These are phyloP conservation scores for Leucoraja ocellata DNA, from an alignment of 2,797 vertebrate species.

Conservation along the genomic window DNA sequence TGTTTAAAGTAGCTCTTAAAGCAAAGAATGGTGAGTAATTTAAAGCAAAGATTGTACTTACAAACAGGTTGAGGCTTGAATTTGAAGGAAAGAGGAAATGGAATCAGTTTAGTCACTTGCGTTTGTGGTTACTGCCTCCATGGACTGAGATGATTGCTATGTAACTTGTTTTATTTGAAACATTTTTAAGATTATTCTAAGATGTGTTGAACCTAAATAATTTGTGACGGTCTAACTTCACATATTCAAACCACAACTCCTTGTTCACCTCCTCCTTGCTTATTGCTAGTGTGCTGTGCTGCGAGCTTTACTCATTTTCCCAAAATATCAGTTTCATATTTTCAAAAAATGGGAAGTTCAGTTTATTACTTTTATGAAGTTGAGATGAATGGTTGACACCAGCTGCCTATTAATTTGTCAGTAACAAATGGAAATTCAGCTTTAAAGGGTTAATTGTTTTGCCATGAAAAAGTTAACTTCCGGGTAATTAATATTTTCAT, in stretches of 20 bases:
- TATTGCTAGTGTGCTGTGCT: background rate
- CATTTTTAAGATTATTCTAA: background rate
- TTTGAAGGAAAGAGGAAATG: background rate
- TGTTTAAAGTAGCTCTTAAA: background rate
- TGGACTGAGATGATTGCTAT: background rate
- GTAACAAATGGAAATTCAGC: background rate
- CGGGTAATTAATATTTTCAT: background rate
- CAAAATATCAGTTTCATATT: background rate
- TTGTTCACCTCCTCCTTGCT: background rate
- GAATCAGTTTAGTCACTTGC: background rate
- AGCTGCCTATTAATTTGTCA: background rate
- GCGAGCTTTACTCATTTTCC: background rate
- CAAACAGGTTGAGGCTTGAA: background rate
- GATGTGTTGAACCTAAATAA: background rate
- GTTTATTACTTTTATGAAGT: constrained; percentile 2
- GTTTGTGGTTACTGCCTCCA: background rate
- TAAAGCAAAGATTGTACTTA: background rate
- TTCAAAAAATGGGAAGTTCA: background rate
- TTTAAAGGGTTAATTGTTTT: background rate
- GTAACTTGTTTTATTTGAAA: background rate
- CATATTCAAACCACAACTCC: background rate
- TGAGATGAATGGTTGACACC: background rate
- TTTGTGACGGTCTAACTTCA: background rate
- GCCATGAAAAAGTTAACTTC: background rate
- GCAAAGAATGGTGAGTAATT: background rate